Evolutionary conservation across 2,113 vertebrate species (phyloP).

Genomic region (Naja naja): DNA sequence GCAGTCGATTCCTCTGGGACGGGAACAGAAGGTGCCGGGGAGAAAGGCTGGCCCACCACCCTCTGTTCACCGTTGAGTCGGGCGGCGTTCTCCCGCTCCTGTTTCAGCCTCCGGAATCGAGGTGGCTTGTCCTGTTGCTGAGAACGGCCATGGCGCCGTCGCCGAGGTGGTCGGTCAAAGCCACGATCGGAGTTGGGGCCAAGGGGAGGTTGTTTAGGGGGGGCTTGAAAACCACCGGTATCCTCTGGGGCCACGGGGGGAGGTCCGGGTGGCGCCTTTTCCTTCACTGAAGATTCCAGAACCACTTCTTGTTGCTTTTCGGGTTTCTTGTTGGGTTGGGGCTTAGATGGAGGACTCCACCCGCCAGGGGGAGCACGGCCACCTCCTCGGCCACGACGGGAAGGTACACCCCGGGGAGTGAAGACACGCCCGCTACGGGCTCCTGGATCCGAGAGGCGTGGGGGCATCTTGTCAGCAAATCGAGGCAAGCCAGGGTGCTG

Average conservation of each 20-base stretch:
- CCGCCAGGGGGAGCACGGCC: slow-evolving; percentile 58
- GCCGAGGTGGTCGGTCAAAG: slow-evolving; percentile 79
- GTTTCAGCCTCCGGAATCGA: slow-evolving; percentile 86
- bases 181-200: slow-evolving; percentile 50
- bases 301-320: slow-evolving; percentile 49
- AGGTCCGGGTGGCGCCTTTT: slow-evolving; percentile 58
- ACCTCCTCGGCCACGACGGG: slow-evolving; percentile 82
- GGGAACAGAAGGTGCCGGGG: background rate
- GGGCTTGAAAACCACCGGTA: slow-evolving; percentile 32
- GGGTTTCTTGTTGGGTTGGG: slow-evolving; percentile 68
- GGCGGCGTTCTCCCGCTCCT: slow-evolving; percentile 85
- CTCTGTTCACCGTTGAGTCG: slow-evolving; percentile 73
- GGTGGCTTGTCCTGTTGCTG: slow-evolving; percentile 93
- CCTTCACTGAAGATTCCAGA: slow-evolving; percentile 72
- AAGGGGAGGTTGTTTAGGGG: slow-evolving; percentile 44
- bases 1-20: background rate
- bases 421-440: slow-evolving; percentile 80
- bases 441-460: slow-evolving; percentile 32
- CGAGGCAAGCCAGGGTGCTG: slow-evolving; percentile 58
- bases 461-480: slow-evolving; percentile 36
- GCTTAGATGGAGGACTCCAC: slow-evolving; percentile 63
- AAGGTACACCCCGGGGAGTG: slow-evolving; percentile 87
- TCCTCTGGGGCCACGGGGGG: slow-evolving; percentile 54
- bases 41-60: slow-evolving; percentile 37
- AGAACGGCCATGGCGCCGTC: slow-evolving; percentile 80